A percentile compares a stretch with the other conserved stretches of the same genome.
These are phyloP conservation scores for Bicyclus anynana DNA, from an alignment of 1,140 invertebrate species.

Conservation along the genomic window DNA sequence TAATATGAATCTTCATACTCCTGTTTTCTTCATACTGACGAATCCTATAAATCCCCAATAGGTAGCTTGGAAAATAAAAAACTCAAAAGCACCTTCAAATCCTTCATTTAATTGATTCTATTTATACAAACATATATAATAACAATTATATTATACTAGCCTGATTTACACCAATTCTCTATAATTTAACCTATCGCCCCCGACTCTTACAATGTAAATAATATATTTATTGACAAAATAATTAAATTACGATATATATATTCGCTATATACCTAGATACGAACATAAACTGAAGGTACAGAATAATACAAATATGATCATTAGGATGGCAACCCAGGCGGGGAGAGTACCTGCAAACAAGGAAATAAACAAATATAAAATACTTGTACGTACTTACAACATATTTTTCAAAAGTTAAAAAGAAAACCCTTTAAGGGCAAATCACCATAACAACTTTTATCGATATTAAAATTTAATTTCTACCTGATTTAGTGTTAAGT, in stretches of 20 bases:
- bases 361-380: no score
- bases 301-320: slow-evolving; percentile 85
- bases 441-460: slow-evolving; percentile 7
- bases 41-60: neutral
- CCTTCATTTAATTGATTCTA: slow-evolving; percentile 60
- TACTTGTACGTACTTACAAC: no score
- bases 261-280: slow-evolving; percentile 86
- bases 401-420: no score
- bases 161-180: slow-evolving; percentile 38
- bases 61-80: slow-evolving; percentile 20
- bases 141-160: slow-evolving; percentile 30
- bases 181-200: slow-evolving; percentile 38
- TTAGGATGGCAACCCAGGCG: slow-evolving; percentile 85
- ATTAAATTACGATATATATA: slow-evolving; percentile 30
- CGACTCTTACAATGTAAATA: slow-evolving; percentile 13
- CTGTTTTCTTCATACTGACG: no score
- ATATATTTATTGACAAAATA: slow-evolving; percentile 25
- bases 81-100: slow-evolving; percentile 34
- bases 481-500: no score
- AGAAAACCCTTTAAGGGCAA: no score
- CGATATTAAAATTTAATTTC: neutral
- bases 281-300: slow-evolving; percentile 88
- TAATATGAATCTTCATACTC: no score
- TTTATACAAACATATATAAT: slow-evolving; percentile 56
- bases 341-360: slow-evolving; percentile 84